These are phyloP conservation scores for human DNA, from an alignment of 2,113 vertebrate genomes.

Conservation along the genomic window DNA sequence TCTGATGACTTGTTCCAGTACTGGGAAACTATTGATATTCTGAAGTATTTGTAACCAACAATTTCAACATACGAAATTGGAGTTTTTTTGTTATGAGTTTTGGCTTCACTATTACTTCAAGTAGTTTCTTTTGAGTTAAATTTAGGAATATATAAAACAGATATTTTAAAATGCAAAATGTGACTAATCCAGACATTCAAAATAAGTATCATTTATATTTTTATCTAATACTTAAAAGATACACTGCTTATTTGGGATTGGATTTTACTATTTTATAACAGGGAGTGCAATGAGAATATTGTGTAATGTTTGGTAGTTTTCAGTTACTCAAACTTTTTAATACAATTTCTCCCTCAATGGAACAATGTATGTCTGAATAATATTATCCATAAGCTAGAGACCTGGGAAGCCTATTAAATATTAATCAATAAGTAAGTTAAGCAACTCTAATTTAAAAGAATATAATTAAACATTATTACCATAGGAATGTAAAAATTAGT, in stretches of 20 bases:
- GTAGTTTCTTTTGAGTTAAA: not conserved
- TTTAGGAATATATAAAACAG: not conserved
- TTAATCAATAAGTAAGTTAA: not conserved
- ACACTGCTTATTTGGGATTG: not conserved
- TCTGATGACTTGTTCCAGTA: not conserved
- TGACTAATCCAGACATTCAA: not conserved
- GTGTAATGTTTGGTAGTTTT: not conserved
- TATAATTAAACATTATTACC: not conserved
- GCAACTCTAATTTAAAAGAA: accelerated
- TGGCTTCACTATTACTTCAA: not conserved
- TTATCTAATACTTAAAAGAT: not conserved
- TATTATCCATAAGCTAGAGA: not conserved
- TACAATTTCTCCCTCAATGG: not conserved
- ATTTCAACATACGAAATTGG: not conserved
- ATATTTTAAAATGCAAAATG: not conserved
- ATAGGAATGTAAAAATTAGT: not conserved
- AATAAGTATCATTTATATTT: not conserved
- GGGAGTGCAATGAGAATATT: not conserved
- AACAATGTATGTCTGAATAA: not conserved
- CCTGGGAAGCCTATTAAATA: not conserved
- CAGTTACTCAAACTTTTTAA: not conserved
- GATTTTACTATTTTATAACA: not conserved
- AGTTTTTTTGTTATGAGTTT: not conserved
- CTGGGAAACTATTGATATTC: not conserved
- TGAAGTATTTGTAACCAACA: slow-evolving; percentile 22